phyloP scores from a whole-genome alignment of 2,797 vertebrate species.

The Picus viridis region DNA sequence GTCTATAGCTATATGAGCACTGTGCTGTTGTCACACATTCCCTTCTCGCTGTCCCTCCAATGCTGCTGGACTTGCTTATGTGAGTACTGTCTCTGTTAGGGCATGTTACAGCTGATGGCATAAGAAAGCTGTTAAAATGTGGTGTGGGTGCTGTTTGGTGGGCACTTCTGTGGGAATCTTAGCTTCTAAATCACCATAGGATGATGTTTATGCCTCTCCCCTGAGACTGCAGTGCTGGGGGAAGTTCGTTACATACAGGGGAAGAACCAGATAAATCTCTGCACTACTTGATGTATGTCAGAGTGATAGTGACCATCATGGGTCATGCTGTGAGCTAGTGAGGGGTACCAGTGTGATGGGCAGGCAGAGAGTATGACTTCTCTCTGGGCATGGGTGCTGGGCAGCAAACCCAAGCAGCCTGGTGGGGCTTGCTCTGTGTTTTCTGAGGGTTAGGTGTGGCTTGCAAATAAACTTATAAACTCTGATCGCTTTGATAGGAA shows the following conservation, averaged over 20 bases:
- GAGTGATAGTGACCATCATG: fast-evolving
- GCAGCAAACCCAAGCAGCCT: neutral
- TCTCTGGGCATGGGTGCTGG: neutral
- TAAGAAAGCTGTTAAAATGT: neutral
- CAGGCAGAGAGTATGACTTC: fast-evolving
- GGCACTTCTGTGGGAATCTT: neutral
- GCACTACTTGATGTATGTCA: fast-evolving
- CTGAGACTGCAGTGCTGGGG: fast-evolving
- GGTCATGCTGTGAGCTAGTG: neutral
- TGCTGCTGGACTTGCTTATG: neutral
- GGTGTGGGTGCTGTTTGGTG: neutral
- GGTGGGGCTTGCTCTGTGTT: neutral
- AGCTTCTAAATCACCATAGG: neutral
- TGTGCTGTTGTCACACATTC: fast-evolving
- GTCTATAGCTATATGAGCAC: fast-evolving
- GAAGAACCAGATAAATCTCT: neutral
- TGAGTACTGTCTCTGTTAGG: neutral
- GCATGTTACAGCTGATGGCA: neutral
- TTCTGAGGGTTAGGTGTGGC: neutral
- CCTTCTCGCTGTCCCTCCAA: neutral
- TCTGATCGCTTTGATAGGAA: fast-evolving
- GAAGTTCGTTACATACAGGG: neutral
- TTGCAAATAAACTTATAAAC: neutral
- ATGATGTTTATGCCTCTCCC: neutral
- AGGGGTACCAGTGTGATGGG: fast-evolving